Conservation (phyloP, 2,888 invertebrate species). For the Alcis repandata region DNA sequence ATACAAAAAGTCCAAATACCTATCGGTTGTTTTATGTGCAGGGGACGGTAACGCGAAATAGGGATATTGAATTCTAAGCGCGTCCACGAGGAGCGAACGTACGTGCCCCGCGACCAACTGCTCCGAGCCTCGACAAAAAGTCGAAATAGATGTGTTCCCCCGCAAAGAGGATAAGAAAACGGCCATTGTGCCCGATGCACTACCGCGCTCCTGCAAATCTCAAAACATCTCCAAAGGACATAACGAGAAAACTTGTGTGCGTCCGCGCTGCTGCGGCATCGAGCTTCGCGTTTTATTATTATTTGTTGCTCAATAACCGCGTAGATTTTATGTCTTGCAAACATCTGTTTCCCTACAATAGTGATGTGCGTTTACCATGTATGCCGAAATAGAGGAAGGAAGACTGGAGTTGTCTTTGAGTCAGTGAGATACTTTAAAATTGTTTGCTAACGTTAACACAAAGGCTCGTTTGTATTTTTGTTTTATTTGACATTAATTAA, state of each 20-base stretch:
- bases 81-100: slow-evolving; percentile 70
- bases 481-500: no score
- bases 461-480: no score
- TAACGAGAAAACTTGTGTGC: slow-evolving; percentile 78
- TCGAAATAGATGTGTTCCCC: slow-evolving; percentile 71
- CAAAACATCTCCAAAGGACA: slow-evolving; percentile 73
- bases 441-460: neutral
- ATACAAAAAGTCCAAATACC: slow-evolving; percentile 66
- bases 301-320: slow-evolving; percentile 64
- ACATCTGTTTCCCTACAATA: slow-evolving; percentile 51
- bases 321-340: slow-evolving; percentile 61
- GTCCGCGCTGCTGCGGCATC: slow-evolving; percentile 47
- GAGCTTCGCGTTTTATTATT: slow-evolving; percentile 63
- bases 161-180: slow-evolving; percentile 70
- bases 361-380: slow-evolving; percentile 40
- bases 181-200: slow-evolving; percentile 76
- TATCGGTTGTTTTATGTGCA: slow-evolving; percentile 68
- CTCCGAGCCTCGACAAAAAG: slow-evolving; percentile 71
- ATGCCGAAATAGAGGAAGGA: slow-evolving; percentile 1
- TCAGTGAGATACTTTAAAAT: neutral
- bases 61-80: slow-evolving; percentile 81
- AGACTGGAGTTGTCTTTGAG: neutral
- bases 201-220: slow-evolving; percentile 72
- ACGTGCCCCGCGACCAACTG: slow-evolving; percentile 76
- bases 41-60: slow-evolving; percentile 71